Evolutionary conservation across 2,888 invertebrate genomes (phyloP).

Genomic region (Dolichomitus sp.): DNA sequence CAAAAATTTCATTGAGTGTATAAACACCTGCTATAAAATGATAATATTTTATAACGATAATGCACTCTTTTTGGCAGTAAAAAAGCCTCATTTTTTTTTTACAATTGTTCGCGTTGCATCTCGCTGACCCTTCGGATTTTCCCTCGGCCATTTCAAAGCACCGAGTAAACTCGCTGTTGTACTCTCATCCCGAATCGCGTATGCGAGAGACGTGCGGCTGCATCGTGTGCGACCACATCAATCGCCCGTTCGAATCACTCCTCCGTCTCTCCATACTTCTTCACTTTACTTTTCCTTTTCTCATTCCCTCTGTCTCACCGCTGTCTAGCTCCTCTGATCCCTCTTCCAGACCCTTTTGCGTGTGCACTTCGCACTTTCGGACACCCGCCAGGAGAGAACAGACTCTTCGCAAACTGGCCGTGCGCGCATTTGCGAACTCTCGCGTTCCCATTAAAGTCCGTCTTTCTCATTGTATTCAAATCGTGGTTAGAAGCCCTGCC

Average conservation of each 20-base stretch:
- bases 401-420: constrained; percentile 18
- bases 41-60: not conserved
- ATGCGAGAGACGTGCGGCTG: constrained; percentile 81
- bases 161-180: constrained; percentile 9
- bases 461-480: constrained; percentile 84
- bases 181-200: constrained; percentile 74
- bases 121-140: constrained; percentile 15
- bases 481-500: constrained; percentile 64
- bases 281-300: constrained; percentile 54
- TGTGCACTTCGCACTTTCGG: constrained; percentile 83
- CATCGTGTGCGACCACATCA: constrained; percentile 86
- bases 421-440: constrained; percentile 18
- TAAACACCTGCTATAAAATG: not conserved
- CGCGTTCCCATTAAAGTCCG: constrained; percentile 77
- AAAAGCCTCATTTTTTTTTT: not conserved
- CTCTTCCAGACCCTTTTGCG: constrained; percentile 72
- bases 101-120: not conserved
- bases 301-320: constrained; percentile 62
- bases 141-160: constrained; percentile 19
- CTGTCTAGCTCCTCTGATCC: constrained; percentile 45
- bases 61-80: too few relatives aligned
- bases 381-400: constrained; percentile 73
- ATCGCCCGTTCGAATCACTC: constrained; percentile 81
- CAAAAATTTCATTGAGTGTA: too few relatives aligned
- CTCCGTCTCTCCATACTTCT: constrained; percentile 64